Percentiles rank a stretch among this genome's conserved stretches.
Conservation (phyloP, 2,113 vertebrate genomes). For the Rynchops niger region DNA sequence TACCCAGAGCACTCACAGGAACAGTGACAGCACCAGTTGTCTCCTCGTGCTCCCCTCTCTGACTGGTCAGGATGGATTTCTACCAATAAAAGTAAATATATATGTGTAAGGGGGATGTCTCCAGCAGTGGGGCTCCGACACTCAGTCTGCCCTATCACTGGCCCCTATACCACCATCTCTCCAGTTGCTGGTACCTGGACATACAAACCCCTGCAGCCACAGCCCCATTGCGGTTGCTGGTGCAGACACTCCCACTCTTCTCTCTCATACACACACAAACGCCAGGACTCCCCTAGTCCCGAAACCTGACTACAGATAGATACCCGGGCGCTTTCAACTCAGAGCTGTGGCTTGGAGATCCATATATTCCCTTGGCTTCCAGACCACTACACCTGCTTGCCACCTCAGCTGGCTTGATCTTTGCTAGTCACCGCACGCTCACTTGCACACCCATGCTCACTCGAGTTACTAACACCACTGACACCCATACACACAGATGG, state of each 20-base stretch:
- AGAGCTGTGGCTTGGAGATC: not conserved
- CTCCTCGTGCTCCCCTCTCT: not conserved
- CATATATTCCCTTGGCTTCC: not conserved
- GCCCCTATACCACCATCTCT: not conserved
- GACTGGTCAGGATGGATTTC: not conserved
- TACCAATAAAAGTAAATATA: not conserved
- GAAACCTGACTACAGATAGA: not conserved
- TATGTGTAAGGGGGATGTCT: not conserved
- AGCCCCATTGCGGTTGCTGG: not conserved
- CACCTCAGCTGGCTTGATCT: not conserved
- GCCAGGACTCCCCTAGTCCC: rapidly evolving
- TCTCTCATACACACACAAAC: too few species aligned
- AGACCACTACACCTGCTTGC: not conserved
- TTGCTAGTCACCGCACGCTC: not conserved
- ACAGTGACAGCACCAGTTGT: not conserved
- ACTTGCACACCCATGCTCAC: rapidly evolving
- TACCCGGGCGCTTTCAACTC: rapidly evolving
- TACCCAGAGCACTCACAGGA: not conserved
- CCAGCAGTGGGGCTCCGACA: not conserved
- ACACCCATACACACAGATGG: not conserved
- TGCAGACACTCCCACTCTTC: not conserved
- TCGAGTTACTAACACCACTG: not conserved
- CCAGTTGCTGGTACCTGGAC: not conserved
- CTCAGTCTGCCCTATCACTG: not conserved
- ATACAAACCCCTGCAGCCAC: not conserved